Conservation (phyloP, 1,140 invertebrate species). For the Lysiphlebus fabarum region DNA sequence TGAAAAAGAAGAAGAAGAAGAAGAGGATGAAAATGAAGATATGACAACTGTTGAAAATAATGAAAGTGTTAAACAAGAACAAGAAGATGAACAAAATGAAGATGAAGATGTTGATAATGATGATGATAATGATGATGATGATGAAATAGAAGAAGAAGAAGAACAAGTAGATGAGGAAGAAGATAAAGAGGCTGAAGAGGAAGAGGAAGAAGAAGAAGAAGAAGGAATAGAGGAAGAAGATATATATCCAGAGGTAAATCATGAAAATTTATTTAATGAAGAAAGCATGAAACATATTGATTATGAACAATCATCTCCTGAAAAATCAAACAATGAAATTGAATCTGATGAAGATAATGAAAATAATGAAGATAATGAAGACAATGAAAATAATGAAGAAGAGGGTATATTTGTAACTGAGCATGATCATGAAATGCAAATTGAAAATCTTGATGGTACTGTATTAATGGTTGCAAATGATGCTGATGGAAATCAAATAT, state of each 20-base stretch:
- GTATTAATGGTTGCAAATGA: constrained; percentile 50
- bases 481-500: constrained; percentile 49
- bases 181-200: constrained; percentile 25
- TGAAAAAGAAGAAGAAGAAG: constrained; percentile 30
- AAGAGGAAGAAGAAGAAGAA: constrained; percentile 29
- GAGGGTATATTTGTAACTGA: constrained; percentile 32
- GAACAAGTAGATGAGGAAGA: constrained; percentile 24
- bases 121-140: constrained; percentile 10
- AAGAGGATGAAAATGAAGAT: constrained; percentile 28
- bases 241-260: constrained; percentile 21
- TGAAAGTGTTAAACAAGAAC: constrained; percentile 14
- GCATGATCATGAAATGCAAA: constrained; percentile 37
- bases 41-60: constrained; percentile 14
- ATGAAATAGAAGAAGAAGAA: constrained; percentile 13
- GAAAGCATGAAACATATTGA: background rate
- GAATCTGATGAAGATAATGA: constrained; percentile 17
- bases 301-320: constrained; percentile 13
- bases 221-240: background rate
- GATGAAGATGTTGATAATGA: constrained; percentile 14
- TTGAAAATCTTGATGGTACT: constrained; percentile 46
- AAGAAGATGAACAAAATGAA: background rate
- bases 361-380: constrained; percentile 17
- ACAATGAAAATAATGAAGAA: constrained; percentile 24
- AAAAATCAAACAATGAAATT: constrained; percentile 5
- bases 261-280: constrained; percentile 4